Percentiles rank a stretch among this genome's conserved stretches.
These are phyloP conservation scores for Plecturocebus donacophilus DNA, from an alignment of 2,113 vertebrate genomes.

Conservation along the genomic window DNA sequence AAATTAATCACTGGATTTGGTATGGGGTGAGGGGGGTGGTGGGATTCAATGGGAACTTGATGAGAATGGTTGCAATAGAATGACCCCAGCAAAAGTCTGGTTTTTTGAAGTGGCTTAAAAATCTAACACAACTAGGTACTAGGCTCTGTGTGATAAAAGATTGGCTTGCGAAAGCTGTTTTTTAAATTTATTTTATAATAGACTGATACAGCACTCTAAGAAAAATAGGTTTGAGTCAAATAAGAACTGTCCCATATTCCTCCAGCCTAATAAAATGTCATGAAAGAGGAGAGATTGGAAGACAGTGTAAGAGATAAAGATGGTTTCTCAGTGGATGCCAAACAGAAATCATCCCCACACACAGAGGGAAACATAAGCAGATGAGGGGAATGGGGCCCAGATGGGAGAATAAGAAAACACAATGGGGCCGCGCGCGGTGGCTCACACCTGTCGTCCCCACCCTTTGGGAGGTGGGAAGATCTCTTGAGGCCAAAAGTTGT, in stretches of 20 bases:
- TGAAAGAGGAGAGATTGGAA: neutral
- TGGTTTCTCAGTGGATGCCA: neutral
- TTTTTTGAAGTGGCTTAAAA: neutral
- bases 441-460: too few species aligned
- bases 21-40: fast-evolving
- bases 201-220: neutral
- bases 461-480: too few species aligned
- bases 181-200: neutral
- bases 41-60: neutral
- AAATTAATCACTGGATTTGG: neutral
- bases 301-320: neutral
- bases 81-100: neutral
- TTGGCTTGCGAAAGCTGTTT: neutral
- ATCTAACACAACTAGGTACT: neutral
- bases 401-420: neutral
- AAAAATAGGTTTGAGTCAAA: neutral
- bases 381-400: neutral
- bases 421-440: fast-evolving
- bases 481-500: too few species aligned
- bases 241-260: too few species aligned
- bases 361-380: neutral
- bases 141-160: neutral
- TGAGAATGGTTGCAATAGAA: neutral
- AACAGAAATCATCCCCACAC: neutral
- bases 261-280: neutral